Percentiles rank a stretch among this genome's conserved stretches.
Conservation (phyloP, 2,113 vertebrate species). For the Serilophus lunatus region DNA sequence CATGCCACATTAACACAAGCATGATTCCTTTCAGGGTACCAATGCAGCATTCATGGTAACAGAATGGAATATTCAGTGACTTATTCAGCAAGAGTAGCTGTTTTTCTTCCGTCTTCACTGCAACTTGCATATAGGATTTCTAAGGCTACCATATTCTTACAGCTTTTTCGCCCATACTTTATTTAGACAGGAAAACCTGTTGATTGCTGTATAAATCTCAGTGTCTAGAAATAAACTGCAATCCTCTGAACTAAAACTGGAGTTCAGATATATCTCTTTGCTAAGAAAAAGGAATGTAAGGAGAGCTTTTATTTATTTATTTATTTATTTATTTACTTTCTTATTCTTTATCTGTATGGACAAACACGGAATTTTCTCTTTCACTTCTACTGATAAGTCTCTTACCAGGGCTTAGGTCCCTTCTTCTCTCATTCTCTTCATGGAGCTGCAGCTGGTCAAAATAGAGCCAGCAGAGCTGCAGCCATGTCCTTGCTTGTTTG, state of each 20-base stretch:
- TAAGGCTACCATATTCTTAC: conserved; percentile 1
- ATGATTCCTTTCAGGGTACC: conserved; percentile 12
- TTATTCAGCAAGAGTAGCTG: background rate
- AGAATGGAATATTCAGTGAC: background rate
- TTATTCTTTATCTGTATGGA: background rate
- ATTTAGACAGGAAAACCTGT: conserved; percentile 38
- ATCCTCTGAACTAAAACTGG: background rate
- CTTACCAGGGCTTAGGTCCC: background rate
- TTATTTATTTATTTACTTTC: background rate
- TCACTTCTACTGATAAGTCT: background rate
- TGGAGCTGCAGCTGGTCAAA: background rate
- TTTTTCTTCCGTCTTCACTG: background rate
- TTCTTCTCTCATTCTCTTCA: background rate
- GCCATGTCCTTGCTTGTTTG: background rate
- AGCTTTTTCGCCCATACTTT: conserved; percentile 20
- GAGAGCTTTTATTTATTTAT: background rate
- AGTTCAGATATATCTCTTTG: background rate
- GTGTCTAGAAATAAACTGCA: conserved; percentile 39
- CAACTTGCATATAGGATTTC: background rate
- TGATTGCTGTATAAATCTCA: conserved; percentile 33
- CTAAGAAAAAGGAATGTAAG: background rate
- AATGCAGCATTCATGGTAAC: conserved; percentile 26
- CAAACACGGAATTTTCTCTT: background rate
- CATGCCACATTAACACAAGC: background rate
- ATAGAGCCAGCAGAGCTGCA: background rate